Evolutionary conservation across 2,113 vertebrate genomes (phyloP), one percentile per base, ranked within the genome.

Genomic region (Opisthocomus hoazin): DNA sequence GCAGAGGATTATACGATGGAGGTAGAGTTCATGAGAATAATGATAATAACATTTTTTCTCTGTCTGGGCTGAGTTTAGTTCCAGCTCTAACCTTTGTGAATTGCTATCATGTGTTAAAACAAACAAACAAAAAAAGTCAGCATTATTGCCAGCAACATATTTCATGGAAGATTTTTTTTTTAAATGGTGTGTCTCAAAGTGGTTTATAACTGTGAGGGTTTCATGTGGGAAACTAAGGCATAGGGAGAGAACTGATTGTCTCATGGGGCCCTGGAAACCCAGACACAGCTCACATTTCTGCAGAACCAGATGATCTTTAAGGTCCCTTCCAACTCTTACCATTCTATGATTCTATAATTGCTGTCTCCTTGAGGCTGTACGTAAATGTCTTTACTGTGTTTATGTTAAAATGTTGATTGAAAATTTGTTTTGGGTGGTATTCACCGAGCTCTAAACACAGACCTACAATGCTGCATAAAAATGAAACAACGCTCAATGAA

Each of bases 1-100:
- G 98, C 98, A 74, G 95, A 97, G 69, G 91, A 96, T 83, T 76
- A 96, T 2, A 97, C 81, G 0, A 84, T 21, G 51, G 97, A 98
- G 98, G 98, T 98, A 91, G 5, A 92, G 43, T 19, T 89, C 11
- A 12, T 54, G 4, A 34, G 11, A 77, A 34, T 19, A 36, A 21
- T 6, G 26, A n/a, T 11, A 56, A 43, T 43, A 8, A 3, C 0
- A 0, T 2, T 58, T 84, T 70, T 76, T 24, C 26, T 53, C 34
- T 36, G 1, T 7, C 57, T 86, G 71, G 50, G 24, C 12, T 54
- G 79, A 90, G 46, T 60, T 91, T 39, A 45, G 7, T 60, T 79
- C 34, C 15, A 70, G 12, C 12, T 86, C 41, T 45, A 75, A 26
- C 58, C 16, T 77, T 61, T 69, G 36, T 58, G 20, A 57, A 21